These are phyloP conservation scores for Lepisosteus oculatus DNA, from an alignment of 2,113 vertebrate genomes.

Conservation along the genomic window DNA sequence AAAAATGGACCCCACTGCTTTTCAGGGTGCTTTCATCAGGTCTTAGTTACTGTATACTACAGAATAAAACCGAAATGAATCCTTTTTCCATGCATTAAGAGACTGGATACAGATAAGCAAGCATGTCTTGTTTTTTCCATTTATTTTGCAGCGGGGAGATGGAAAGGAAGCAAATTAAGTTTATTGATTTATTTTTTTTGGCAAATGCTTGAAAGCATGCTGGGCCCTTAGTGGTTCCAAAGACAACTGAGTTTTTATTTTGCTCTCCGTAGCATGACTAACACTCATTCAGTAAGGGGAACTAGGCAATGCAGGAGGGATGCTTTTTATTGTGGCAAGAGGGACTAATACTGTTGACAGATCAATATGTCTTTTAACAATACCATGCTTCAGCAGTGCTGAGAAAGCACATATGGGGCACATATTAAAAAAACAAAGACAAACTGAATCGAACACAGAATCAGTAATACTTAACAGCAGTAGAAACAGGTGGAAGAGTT, in stretches of 20 bases:
- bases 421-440: not conserved
- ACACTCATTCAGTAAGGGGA: not conserved
- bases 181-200: slow-evolving; percentile 15
- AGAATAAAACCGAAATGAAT: slow-evolving; percentile 1
- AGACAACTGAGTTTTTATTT: not conserved
- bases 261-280: not conserved
- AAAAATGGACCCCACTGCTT: not conserved
- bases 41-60: not conserved
- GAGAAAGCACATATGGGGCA: slow-evolving; percentile 2
- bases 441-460: not conserved
- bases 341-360: not conserved
- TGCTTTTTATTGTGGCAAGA: not conserved
- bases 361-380: not conserved
- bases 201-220: not conserved
- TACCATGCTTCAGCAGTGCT: not conserved
- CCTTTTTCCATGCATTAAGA: not conserved
- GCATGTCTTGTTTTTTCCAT: not conserved
- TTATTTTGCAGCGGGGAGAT: not conserved
- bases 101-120: not conserved
- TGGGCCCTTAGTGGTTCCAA: not conserved
- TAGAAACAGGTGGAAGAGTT: slow-evolving; percentile 16
- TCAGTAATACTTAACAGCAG: slow-evolving; percentile 20
- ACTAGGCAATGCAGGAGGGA: not conserved
- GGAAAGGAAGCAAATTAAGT: slow-evolving; percentile 2
- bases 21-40: slow-evolving; percentile 1